Evolutionary conservation across 2,888 invertebrate species (phyloP).

Genomic region (Blomia tropicalis): DNA sequence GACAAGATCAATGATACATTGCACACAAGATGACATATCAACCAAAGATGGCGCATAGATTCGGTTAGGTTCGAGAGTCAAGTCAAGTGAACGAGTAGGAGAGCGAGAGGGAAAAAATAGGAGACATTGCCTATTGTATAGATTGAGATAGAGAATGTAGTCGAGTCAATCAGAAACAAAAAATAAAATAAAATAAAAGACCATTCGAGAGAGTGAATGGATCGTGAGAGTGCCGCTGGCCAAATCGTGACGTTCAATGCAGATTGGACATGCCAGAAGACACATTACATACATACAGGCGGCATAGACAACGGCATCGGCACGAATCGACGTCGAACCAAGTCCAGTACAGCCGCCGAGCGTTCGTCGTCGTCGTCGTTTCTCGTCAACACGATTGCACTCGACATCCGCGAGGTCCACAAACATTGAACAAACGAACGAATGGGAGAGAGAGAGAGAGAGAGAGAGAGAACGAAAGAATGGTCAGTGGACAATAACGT

Average conservation of each 20-base stretch:
- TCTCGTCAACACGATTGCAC: no score
- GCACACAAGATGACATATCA: not conserved
- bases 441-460: slow-evolving; percentile 1
- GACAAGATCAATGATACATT: no score
- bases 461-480: not conserved
- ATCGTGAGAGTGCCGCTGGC: slow-evolving; percentile 13
- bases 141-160: not conserved
- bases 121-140: no score
- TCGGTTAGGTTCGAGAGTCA: not conserved
- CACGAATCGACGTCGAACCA: not conserved
- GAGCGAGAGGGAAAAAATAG: not conserved
- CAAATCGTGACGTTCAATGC: not conserved
- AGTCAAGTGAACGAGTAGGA: not conserved
- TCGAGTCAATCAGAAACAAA: not conserved
- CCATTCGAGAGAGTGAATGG: not conserved
- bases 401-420: not conserved
- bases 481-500: not conserved
- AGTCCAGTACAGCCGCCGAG: no score
- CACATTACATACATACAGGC: not conserved
- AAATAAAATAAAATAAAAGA: not conserved
- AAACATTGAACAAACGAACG: not conserved
- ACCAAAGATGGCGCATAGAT: not conserved
- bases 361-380: no score
- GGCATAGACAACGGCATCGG: no score
- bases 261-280: not conserved